Base-by-base conservation (phyloP, 2,888 invertebrate genomes). In the Sicus ferrugineus region DNA sequence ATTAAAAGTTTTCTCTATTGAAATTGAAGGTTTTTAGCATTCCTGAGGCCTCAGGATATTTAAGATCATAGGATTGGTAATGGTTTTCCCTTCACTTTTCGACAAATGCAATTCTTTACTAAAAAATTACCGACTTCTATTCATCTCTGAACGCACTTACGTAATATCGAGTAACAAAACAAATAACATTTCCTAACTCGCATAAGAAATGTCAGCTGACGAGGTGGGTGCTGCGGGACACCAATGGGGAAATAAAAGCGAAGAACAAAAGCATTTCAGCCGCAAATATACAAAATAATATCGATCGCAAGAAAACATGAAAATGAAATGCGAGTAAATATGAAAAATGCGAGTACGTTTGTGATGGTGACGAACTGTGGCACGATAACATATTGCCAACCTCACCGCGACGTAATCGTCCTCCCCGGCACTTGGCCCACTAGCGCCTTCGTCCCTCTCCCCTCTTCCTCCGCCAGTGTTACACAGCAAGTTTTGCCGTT, bases 281-380 rank as follows among this genome's bases (percentile, higher is more conserved):
- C 38, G 38, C 34, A 59, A 14, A 56, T n/a, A n/a, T n/a, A 52
- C n/a, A 26, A 16, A 48, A 30, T 26, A 46, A 66, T 66, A 66
- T 66, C 42, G 66, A 66, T 66, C 26, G 56, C 28, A 38, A 28
- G 7, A 38, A 34, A 65, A 54, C 26, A 66, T 26, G 26, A 56
- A 66, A 46, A 66, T 42, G 54, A 66, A 66, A 56, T 64, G 50
- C 31, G 50, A 52, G 48, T 28, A 63, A 63, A 64, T 52, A 64
- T 64, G 64, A 66, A 66, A 66, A 38, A 56, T 56, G 30, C 21
- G 50, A 21, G n/a, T 16, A 26, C 56, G 19, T 3, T 26, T 14
- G n/a, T n/a, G 16, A 42, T 9, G 42, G 42, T n/a, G n/a, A n/a
- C n/a, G n/a, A 42, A 9, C 42, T 4, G 42, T 42, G 42, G 16